Evolutionary conservation across 2,113 vertebrate genomes (phyloP).

Genomic region (Polyodon spathula): DNA sequence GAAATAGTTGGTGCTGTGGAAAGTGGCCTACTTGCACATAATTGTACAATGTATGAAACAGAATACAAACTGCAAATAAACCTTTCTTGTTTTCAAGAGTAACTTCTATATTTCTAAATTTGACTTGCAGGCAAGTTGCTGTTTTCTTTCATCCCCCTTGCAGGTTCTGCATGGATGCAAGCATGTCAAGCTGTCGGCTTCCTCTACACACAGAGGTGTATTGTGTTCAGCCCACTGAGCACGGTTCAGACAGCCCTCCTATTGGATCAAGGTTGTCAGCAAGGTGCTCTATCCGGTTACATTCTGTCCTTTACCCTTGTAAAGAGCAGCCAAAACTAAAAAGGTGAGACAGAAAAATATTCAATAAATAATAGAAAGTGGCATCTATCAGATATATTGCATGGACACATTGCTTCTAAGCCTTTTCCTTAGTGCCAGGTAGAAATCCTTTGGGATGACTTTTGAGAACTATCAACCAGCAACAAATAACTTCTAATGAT

Average conservation of each 20-base stretch:
- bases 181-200: neutral
- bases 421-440: neutral
- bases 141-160: neutral
- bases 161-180: neutral
- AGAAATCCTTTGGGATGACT: neutral
- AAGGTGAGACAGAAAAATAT: too few species aligned
- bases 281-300: neutral
- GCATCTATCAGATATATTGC: too few species aligned
- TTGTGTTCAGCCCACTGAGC: neutral
- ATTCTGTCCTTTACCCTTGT: too few species aligned
- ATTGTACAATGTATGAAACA: too few species aligned
- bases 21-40: too few species aligned
- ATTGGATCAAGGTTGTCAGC: neutral
- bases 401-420: neutral
- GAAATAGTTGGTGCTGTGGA: too few species aligned
- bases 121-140: too few species aligned
- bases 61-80: too few species aligned
- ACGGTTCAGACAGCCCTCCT: neutral
- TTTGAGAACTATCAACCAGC: neutral
- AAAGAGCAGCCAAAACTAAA: too few species aligned
- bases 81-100: too few species aligned
- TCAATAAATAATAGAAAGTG: too few species aligned
- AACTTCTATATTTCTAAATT: neutral
- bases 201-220: neutral
- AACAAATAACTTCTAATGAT: neutral